Conservation (phyloP, 2,888 invertebrate species). For the Melinaea menophilus region DNA sequence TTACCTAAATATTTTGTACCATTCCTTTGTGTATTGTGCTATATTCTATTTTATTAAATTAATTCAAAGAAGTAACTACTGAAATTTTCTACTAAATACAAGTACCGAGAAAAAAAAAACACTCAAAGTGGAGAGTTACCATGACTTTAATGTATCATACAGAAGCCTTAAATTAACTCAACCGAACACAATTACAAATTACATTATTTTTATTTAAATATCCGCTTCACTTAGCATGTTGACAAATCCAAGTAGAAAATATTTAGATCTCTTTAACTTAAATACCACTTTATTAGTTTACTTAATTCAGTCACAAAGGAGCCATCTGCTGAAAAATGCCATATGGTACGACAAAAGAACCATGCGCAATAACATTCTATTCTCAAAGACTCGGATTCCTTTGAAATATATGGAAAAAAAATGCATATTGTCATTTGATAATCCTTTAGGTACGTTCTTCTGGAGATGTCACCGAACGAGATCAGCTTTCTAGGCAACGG, state of each 20-base stretch:
- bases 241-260: conserved; percentile 13
- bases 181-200: conserved; percentile 1
- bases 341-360: conserved; percentile 70
- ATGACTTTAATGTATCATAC: not conserved
- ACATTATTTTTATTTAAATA: conserved; percentile 3
- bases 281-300: conserved; percentile 42
- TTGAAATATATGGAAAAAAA: conserved; percentile 65
- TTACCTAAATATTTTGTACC: no score
- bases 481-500: conserved; percentile 74
- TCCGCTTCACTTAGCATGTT: conserved; percentile 7
- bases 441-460: conserved; percentile 68
- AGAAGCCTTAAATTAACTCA: not conserved
- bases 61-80: no score
- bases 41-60: no score
- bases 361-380: conserved; percentile 75
- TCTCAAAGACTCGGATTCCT: conserved; percentile 61
- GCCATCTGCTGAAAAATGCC: conserved; percentile 73
- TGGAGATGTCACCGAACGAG: conserved; percentile 73
- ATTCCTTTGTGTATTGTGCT: no score
- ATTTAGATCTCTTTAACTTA: conserved; percentile 32
- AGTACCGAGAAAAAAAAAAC: no score
- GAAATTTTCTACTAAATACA: no score
- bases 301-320: conserved; percentile 59
- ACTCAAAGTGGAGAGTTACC: no score
- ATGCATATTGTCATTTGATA: conserved; percentile 73